Conservation (phyloP, 2,888 invertebrate species). For the Athripsodes cinereus region DNA sequence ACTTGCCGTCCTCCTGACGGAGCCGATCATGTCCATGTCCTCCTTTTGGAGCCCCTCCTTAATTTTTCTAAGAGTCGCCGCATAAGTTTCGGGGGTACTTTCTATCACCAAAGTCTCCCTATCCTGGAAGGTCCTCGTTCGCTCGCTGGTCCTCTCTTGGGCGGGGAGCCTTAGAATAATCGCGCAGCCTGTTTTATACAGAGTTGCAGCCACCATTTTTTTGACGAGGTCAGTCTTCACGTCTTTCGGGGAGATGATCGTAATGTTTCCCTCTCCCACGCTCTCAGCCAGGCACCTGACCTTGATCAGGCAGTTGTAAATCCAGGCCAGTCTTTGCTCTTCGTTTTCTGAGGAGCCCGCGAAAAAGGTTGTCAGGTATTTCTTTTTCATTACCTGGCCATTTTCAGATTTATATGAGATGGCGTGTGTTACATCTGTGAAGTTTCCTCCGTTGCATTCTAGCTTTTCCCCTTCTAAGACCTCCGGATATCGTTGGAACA, state of each 20-base stretch:
- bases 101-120: not conserved
- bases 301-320: not conserved
- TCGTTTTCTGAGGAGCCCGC: not conserved
- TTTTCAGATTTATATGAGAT: not conserved
- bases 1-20: not conserved
- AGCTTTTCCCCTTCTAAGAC: not conserved
- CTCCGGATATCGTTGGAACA: not conserved
- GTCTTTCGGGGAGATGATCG: not conserved
- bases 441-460: not conserved
- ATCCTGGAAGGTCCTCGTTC: not conserved
- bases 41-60: not conserved
- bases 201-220: too few relatives aligned
- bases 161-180: not conserved
- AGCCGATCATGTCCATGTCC: not conserved
- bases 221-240: not conserved
- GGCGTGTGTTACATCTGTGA: not conserved
- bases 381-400: not conserved
- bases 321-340: not conserved
- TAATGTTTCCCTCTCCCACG: not conserved
- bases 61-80: not conserved
- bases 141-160: not conserved
- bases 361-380: not conserved
- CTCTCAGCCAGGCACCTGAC: not conserved
- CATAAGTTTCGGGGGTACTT: not conserved
- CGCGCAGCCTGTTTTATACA: too few relatives aligned